phyloP scores from a whole-genome alignment of 2,113 vertebrate genomes.

The Ammospiza nelsoni region DNA sequence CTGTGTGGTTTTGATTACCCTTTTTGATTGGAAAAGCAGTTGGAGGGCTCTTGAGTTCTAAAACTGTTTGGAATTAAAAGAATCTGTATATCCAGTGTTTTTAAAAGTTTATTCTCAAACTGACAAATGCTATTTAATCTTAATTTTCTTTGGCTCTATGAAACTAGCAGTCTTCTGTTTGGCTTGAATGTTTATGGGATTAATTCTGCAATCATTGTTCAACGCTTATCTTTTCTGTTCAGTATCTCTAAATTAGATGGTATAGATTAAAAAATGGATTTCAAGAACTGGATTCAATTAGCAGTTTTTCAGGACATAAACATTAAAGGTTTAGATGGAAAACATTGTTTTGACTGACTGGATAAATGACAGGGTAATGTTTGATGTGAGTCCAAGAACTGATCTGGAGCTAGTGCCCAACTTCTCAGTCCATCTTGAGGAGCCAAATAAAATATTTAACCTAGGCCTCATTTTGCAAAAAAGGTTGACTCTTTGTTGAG shows the following conservation, averaged over 20 bases:
- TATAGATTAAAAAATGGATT: slow-evolving; percentile 74
- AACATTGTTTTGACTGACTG: slow-evolving; percentile 88
- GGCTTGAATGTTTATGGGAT: slow-evolving; percentile 54
- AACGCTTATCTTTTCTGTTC: slow-evolving; percentile 59
- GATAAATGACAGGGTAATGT: slow-evolving; percentile 82
- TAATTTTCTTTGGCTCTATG: slow-evolving; percentile 56
- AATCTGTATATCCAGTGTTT: slow-evolving; percentile 55
- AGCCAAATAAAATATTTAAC: slow-evolving; percentile 91
- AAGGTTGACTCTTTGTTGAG: slow-evolving; percentile 78
- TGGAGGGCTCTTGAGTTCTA: slow-evolving; percentile 52
- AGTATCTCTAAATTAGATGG: slow-evolving; percentile 70
- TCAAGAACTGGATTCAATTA: slow-evolving; percentile 81
- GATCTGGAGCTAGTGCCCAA: slow-evolving; percentile 80
- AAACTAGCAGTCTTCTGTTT: slow-evolving; percentile 66
- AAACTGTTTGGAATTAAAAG: slow-evolving; percentile 64
- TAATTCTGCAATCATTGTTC: slow-evolving; percentile 42
- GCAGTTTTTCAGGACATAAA: slow-evolving; percentile 83
- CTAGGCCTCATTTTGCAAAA: slow-evolving; percentile 78
- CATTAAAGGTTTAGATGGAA: slow-evolving; percentile 82
- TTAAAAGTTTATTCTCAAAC: slow-evolving; percentile 40
- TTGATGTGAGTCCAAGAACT: slow-evolving; percentile 85
- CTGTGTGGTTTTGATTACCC: slow-evolving; percentile 46
- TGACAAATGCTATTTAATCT: slow-evolving; percentile 58
- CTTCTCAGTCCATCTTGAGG: slow-evolving; percentile 73
- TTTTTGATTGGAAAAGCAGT: slow-evolving; percentile 71